Percentiles rank a stretch among this genome's conserved stretches.
Evolutionary conservation across 2,797 vertebrate species (phyloP).

Genomic region (Synanceia verrucosa): DNA sequence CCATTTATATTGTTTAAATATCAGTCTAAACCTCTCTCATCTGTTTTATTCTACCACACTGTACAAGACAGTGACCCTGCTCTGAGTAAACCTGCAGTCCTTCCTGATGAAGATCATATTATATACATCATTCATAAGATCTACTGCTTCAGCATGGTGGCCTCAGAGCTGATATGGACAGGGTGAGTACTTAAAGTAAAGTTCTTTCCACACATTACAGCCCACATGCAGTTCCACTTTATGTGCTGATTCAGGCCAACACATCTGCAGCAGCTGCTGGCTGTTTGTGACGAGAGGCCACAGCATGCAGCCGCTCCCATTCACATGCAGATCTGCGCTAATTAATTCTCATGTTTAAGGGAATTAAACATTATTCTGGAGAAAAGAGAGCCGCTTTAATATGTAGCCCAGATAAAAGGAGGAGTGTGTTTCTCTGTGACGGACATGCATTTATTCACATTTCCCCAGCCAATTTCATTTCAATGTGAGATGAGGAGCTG

Average conservation of each 20-base stretch:
- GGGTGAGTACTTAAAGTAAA: conserved; percentile 7
- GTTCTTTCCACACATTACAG: conserved; percentile 21
- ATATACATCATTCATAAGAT: too few species aligned
- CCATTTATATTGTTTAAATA: too few species aligned
- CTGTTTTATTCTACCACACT: too few species aligned
- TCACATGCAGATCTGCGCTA: conserved; percentile 83
- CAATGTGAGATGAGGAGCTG: conserved; percentile 71
- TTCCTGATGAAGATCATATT: too few species aligned
- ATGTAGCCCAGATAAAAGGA: conserved; percentile 80
- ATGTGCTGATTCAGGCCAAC: conserved; percentile 49
- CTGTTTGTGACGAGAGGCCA: conserved; percentile 33
- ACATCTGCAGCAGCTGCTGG: neutral
- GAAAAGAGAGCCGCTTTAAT: conserved; percentile 78
- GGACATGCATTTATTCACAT: conserved; percentile 74
- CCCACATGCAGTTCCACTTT: neutral
- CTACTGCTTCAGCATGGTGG: too few species aligned
- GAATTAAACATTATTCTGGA: conserved; percentile 81
- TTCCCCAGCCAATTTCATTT: conserved; percentile 79
- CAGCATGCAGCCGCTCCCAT: conserved; percentile 68
- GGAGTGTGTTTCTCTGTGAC: conserved; percentile 59
- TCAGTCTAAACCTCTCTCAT: too few species aligned
- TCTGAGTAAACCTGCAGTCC: too few species aligned
- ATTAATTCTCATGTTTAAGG: conserved; percentile 85
- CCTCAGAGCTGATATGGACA: neutral
- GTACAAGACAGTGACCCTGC: too few species aligned